Evolutionary conservation across 2,888 invertebrate genomes (phyloP), one percentile per base, ranked within the genome.

Genomic region (Drymonia ruficornis): DNA sequence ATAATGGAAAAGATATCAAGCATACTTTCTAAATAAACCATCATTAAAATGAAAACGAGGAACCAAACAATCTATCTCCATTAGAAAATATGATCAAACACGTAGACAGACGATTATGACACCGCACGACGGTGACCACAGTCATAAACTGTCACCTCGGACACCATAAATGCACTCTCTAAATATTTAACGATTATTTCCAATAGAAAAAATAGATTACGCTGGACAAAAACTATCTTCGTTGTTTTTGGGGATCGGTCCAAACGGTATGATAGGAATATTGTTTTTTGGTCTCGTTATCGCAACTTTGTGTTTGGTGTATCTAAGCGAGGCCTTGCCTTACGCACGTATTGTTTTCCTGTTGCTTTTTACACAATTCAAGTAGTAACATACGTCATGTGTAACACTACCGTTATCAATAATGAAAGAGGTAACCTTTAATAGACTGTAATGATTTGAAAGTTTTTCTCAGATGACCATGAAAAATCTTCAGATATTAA

Each of bases 151-250:
- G 60, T 61, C 50, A 56, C 56, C 59, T 50, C 53, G 47, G 45
- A 34, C 56, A 54, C 53, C 53, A 61, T 68, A 67, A 70, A 72
- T 61, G 59, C 36, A 53, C 49, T 44, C 55, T 61, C 43, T 53
- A 53, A 57, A 65, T 59, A 51, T 59, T 65, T 72, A 54, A 71
- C 57, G 60, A 50, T 42, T 53, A 61, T 65, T 59, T 57, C 48
- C 59, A 67, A 70, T 65, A 36, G 16, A 56, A 51, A 53, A 49
- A 49, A 36, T 59, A 51, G 61, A 73, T 75, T 73, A 70, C 63
- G 62, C 59, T 52, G 46, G 51, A 48, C 52, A 52, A 44, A 48
- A 64, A 62, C 66, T 62, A 66, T 50, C 42, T 57, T 40, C 48
- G 16, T 57, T 66, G 50, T 28, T 56, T 43, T 50, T 28, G 36